These are phyloP conservation scores for Bombus huntii DNA, from an alignment of 1,140 invertebrate genomes.

Conservation along the genomic window DNA sequence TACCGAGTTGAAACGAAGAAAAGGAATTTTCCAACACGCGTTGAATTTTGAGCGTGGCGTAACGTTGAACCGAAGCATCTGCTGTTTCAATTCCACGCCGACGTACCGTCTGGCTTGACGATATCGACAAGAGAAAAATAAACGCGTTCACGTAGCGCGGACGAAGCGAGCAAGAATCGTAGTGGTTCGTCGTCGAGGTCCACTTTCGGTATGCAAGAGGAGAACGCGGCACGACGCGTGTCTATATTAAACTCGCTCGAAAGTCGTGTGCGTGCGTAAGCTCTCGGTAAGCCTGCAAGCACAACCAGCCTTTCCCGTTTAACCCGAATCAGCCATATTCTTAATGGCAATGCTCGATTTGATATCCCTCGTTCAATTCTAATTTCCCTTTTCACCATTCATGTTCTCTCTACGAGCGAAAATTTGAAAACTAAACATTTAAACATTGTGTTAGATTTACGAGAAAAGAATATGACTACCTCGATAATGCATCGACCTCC, in stretches of 20 bases:
- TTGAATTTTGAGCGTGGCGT: neutral
- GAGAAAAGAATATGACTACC: neutral
- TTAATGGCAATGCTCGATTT: neutral
- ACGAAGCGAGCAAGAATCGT: conserved; percentile 13
- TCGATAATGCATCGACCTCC: neutral
- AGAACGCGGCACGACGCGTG: conserved; percentile 65
- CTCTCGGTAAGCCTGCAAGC: conserved; percentile 42
- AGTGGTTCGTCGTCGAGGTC: conserved; percentile 55
- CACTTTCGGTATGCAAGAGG: conserved; percentile 69
- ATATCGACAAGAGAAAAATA: conserved; percentile 41
- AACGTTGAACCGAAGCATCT: neutral
- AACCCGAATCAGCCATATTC: conserved; percentile 17
- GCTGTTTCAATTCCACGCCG: neutral
- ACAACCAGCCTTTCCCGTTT: conserved; percentile 20
- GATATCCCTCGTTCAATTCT: neutral
- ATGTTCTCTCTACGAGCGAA: too few species aligned
- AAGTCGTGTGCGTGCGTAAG: conserved; percentile 46
- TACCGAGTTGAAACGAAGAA: neutral
- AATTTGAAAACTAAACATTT: neutral
- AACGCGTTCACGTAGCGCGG: conserved; percentile 5
- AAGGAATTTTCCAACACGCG: neutral
- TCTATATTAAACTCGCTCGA: conserved; percentile 71
- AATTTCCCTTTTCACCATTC: neutral
- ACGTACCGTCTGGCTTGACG: conserved; percentile 16
- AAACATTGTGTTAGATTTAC: neutral